Base-by-base conservation (phyloP, 2,797 vertebrate species). In the Muscicapa striata region DNA sequence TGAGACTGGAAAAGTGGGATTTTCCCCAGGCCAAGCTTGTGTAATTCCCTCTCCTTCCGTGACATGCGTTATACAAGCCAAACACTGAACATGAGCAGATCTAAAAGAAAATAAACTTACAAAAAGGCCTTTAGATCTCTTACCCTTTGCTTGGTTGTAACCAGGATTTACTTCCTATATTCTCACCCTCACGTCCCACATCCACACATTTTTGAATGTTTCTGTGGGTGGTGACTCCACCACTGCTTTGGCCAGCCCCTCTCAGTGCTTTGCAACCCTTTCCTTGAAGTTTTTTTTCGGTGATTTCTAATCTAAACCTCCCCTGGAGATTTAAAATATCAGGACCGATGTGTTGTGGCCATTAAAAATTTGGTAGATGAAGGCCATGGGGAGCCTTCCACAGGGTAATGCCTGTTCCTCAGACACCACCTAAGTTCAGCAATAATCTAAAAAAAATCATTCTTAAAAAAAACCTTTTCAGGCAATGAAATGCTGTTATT, bases 31-130 rank as follows among this genome's bases (percentile, higher is more conserved):
- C 52, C 63, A 29, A 89, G 74, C 79, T 63, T 51, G 70, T 80
- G 92, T 83, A 92, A 91, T 95, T 95, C 85, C 72, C 81, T 68
- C 83, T 97, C 74, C 78, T 90, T 83, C 92, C 40, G 52, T 34
- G 87, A 75, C 45, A 41, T 24, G 78, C 29, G 30, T 77, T 80
- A 85, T 72, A 72, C 38, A 69, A 93, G 59, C 40, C 55, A 36
- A 67, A 75, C 55, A 79, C 66, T 52, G 78, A 91, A 88, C 11
- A 52, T 32, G 26, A 70, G 76, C 40, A 87, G 61, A 82, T 83
- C 21, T 3, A 38, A 26, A 61, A 84, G 23, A 48, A 59, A 64
- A n/a, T 18, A 68, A 14, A 22, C 27, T 58, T 54, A 15, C 10
- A 61, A 64, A 74, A 78, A 80, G 19, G 27, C 38, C 69, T 40